phyloP scores from a whole-genome alignment of 2,888 invertebrate species.

The Trissolcus japonicus region DNA sequence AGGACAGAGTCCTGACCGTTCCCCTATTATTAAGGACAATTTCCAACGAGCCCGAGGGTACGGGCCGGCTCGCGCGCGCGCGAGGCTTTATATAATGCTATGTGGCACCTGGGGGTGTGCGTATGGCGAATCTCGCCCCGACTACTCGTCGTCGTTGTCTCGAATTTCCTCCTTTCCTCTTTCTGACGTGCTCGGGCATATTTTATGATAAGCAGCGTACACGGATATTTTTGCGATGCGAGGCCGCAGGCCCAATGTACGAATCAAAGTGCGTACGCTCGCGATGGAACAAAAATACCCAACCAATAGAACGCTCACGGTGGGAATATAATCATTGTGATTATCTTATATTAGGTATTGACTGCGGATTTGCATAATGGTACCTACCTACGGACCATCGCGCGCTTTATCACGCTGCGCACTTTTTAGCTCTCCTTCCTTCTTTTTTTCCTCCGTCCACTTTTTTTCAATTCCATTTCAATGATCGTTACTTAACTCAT shows the following conservation, averaged over 20 bases:
- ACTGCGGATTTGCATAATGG: slow-evolving; percentile 75
- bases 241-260: slow-evolving; percentile 55
- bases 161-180: slow-evolving; percentile 46
- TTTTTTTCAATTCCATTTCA: slow-evolving; percentile 52
- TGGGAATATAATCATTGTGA: slow-evolving; percentile 74
- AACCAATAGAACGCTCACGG: slow-evolving; percentile 60
- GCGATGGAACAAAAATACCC: slow-evolving; percentile 31
- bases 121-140: slow-evolving; percentile 53
- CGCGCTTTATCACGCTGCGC: slow-evolving; percentile 59
- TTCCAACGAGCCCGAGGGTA: slow-evolving; percentile 74
- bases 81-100: slow-evolving; percentile 64
- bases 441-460: slow-evolving; percentile 26
- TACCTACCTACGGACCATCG: slow-evolving; percentile 67
- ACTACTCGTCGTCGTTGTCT: slow-evolving; percentile 47
- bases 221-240: slow-evolving; percentile 66
- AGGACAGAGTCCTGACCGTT: slow-evolving; percentile 70
- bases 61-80: slow-evolving; percentile 48
- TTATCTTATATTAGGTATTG: slow-evolving; percentile 76
- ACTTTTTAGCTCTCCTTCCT: slow-evolving; percentile 55
- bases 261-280: slow-evolving; percentile 40
- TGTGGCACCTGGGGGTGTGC: slow-evolving; percentile 69
- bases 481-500: slow-evolving; percentile 38
- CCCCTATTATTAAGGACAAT: slow-evolving; percentile 77
- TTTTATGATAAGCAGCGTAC: slow-evolving; percentile 75
- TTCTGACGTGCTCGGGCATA: slow-evolving; percentile 64